Conservation (phyloP, 2,888 invertebrate genomes). For the Rhagium mordax region DNA sequence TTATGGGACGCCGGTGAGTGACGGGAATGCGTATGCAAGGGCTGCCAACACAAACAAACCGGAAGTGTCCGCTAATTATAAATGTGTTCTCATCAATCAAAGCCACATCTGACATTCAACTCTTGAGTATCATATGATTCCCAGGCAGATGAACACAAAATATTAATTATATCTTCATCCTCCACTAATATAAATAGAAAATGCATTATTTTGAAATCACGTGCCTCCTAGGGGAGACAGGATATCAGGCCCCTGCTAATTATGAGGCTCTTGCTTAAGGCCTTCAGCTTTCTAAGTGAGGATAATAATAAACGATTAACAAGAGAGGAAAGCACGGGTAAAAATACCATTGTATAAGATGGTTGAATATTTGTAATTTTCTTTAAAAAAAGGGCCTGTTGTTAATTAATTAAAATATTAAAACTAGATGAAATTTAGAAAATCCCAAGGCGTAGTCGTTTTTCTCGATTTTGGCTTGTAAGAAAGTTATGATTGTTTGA, state of each 20-base stretch:
- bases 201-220: constrained; percentile 39
- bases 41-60: constrained; percentile 69
- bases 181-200: constrained; percentile 42
- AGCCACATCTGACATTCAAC: constrained; percentile 58
- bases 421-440: too few relatives aligned
- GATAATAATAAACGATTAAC: neutral
- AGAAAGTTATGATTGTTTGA: too few relatives aligned
- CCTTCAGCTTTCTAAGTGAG: neutral
- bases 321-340: too few relatives aligned
- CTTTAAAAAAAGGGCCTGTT: too few relatives aligned
- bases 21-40: constrained; percentile 63
- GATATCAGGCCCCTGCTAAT: constrained; percentile 10
- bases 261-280: neutral
- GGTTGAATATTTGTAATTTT: too few relatives aligned
- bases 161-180: constrained; percentile 52
- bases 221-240: constrained; percentile 7
- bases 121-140: constrained; percentile 49
- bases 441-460: too few relatives aligned
- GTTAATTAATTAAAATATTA: too few relatives aligned
- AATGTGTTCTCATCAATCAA: constrained; percentile 71
- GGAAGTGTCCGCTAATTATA: constrained; percentile 72
- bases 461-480: too few relatives aligned
- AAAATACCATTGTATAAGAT: too few relatives aligned
- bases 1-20: constrained; percentile 59
- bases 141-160: constrained; percentile 49